Base-by-base conservation (phyloP, 2,113 vertebrate species). In the Oncorhynchus kisutch region DNA sequence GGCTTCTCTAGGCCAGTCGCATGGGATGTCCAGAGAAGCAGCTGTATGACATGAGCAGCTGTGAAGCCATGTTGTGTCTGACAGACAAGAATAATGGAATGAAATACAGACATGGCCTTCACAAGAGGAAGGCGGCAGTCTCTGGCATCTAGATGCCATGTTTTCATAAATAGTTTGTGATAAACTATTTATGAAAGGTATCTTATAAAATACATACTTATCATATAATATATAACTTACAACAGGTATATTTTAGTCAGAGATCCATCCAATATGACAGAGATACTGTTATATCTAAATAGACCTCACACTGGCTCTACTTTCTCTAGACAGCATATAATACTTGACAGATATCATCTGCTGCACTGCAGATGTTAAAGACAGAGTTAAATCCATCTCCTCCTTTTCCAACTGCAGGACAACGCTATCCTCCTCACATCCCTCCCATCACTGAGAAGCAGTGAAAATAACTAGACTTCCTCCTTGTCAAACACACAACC, bases 391-490 rank as follows among this genome's bases (percentile, higher is more conserved):
- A 16, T 67, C 62, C 12, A 31, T 49, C 54, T 81, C 90, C 87
- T 39, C 83, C 86, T 92, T 90, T 81, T 81, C 88, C 88, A 81
- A 72, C 71, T 90, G 87, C 83, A 90, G 84, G 87, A 88, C 85
- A 89, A 82, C 79, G 72, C 73, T 65, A 62, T 79, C 79, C 59
- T 54, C 54, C 31, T 70, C 22, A 49, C 25, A 76, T 31, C 25
- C 82, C 65, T 54, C 27, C 62, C 75, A 59, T 54, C 34, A 45
- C 67, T 27, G 57, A 59, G 49, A 25, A 74, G 25, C 12, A 72
- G 27, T n/a, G 22, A 60, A 59, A 59, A 60, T 12, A 22, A 66
- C 7, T 18, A 27, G 27, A 64, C n/a, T 20, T 48, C 49, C 31
- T 60, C 34, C 29, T 68, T 57, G 27, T 25, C 74, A 71, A 18